Base-by-base conservation (phyloP, 2,888 invertebrate species). In the Lasioglossum lativentre region DNA sequence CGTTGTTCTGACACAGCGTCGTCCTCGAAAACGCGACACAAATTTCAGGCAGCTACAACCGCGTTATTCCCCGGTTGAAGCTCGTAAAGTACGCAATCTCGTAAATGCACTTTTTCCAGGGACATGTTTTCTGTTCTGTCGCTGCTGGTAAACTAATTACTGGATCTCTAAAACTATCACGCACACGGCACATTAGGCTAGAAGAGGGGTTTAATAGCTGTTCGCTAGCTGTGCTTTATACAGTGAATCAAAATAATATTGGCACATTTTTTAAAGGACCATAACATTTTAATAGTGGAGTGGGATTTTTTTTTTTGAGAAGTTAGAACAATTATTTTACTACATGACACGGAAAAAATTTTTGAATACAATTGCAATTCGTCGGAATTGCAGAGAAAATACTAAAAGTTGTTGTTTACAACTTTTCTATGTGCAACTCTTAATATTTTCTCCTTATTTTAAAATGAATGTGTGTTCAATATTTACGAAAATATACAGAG, bases 81-180 rank as follows among this genome's bases (percentile, higher is more conserved):
- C 66, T 34, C 34, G 66, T 34, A 68, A 34, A 68, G 34, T 19
- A 68, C 66, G 66, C 66, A 34, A 68, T 68, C 34, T 68, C 23
- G 66, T 68, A 68, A 68, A 68, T 34, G 34, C 66, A 68, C 66
- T 68, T 68, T 68, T 68, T 34, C 34, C 66, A 34, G 19, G 12
- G 34, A 38, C 34, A 68, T 23, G 66, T 68, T 68, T 34, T 34
- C 34, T 38, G 66, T 68, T 34, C 34, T 23, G 34, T 38, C 66
- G 34, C 34, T 10, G 34, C 66, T 38, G 66, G 66, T 68, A 68
- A 23, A 68, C 66, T 68, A 68, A 68, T 68, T 34, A 68, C 66
- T 10, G 66, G 4, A 34, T 68, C 38, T 38, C 16, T 34, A 68
- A 68, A 34, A 68, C 66, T 38, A 34, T 34, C 34, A 38, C 16